These are phyloP conservation scores for Addax nasomaculatus DNA, from an alignment of 2,113 vertebrate species.

Conservation along the genomic window DNA sequence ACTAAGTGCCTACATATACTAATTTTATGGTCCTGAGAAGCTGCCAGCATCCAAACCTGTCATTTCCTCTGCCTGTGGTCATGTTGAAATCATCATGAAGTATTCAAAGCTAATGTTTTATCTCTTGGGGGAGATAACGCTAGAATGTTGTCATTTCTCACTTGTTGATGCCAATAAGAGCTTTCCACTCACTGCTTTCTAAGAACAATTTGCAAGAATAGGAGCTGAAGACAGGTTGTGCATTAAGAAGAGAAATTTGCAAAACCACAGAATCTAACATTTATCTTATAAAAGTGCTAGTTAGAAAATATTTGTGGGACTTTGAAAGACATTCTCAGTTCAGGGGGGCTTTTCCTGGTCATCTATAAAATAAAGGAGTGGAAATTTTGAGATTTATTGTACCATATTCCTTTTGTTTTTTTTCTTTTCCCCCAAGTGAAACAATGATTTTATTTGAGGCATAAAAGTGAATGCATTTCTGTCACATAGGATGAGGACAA, in stretches of 20 bases:
- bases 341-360: not conserved
- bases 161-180: not conserved
- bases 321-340: not conserved
- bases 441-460: constrained; percentile 35
- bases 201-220: not conserved
- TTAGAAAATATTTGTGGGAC: not conserved
- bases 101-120: not conserved
- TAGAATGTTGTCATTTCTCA: not conserved
- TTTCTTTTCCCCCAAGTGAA: not conserved
- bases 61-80: not conserved
- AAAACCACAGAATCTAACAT: not conserved
- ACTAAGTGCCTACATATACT: not conserved
- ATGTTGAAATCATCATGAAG: not conserved
- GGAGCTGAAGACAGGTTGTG: not conserved
- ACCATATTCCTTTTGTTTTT: not conserved
- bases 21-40: not conserved
- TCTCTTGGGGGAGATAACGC: not conserved
- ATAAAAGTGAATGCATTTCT: not conserved
- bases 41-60: not conserved
- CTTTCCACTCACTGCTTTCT: not conserved
- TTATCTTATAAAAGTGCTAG: not conserved
- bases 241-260: not conserved
- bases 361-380: not conserved
- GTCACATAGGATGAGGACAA: not conserved
- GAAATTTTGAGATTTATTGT: not conserved